Base-by-base conservation (phyloP, 1,140 invertebrate species). In the Philotrypesis tridentata region DNA sequence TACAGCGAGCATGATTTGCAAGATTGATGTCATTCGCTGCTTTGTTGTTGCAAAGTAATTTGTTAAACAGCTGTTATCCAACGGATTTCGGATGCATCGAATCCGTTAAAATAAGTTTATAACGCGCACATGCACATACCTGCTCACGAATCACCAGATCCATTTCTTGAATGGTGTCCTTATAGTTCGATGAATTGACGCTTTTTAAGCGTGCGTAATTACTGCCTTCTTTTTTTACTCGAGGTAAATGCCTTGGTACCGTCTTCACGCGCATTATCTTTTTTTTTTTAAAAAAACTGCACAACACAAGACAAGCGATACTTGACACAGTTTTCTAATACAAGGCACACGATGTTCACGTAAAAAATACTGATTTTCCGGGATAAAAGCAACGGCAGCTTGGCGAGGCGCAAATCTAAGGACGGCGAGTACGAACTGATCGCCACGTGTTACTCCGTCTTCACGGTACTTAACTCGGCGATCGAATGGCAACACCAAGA, bases 221-320 rank as follows among this genome's bases (percentile, higher is more conserved):
- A 9, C 27, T 29, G 61, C 27, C 27, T 8, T 65, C 61, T 65
- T 65, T 27, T 48, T 37, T 33, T 27, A 60, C 25, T n/a, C 74
- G 17, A 2, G 74, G 74, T 61, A 82, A 21, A 2, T 87, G 85
- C n/a, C 85, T 86, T 11, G 88, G 88, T n/a, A 84, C 31, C 33
- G 84, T 87, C 84, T 90, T 90, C 48, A 87, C 84, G 71, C 89
- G 87, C 88, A 90, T 90, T 61, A 55, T 83, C 8, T 21, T 17
- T n/a, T 17, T 55, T 61, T 37, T n/a, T 55, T 31, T 37, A 8
- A 4, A 70, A 70, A 29, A 73, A 29, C 27, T 31, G 21, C 70
- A 40, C 48, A 17, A 55, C n/a, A 0, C 21, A n/a, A 55, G 4
- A 55, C 48, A 55, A 55, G 9, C 33, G 33, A 37, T 37, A 55